Evolutionary conservation across 2,113 vertebrate genomes (phyloP).

Genomic region (Phycodurus eques): DNA sequence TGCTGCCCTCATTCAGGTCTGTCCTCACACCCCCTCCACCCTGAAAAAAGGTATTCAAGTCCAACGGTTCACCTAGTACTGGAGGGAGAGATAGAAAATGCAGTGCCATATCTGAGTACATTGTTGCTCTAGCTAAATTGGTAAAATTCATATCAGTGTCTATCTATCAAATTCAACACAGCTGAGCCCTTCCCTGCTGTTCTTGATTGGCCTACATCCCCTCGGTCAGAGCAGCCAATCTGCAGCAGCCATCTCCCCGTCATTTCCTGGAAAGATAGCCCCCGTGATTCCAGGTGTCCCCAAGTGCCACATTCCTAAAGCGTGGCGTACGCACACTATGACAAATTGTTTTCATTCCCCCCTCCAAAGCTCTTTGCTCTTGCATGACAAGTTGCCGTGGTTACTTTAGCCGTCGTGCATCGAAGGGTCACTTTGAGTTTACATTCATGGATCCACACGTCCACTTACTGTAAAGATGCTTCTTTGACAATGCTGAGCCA

Average conservation of each 20-base stretch:
- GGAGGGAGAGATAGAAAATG: constrained; percentile 70
- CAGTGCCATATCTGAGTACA: constrained; percentile 33
- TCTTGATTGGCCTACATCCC: constrained; percentile 53
- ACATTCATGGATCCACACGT: neutral
- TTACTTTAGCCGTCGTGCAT: constrained; percentile 5
- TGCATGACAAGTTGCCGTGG: constrained; percentile 1
- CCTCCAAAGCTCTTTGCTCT: neutral
- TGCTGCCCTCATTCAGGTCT: constrained; percentile 98
- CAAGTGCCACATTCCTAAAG: constrained; percentile 56
- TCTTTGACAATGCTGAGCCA: neutral
- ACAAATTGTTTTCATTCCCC: constrained; percentile 1
- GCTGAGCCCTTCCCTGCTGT: constrained; percentile 41
- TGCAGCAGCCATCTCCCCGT: constrained; percentile 65
- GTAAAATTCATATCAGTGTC: constrained; percentile 19
- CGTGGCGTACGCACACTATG: constrained; percentile 4
- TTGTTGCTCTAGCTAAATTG: neutral
- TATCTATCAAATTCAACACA: constrained; percentile 61
- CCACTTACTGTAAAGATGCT: neutral
- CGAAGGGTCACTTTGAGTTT: neutral
- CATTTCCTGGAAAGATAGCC: constrained; percentile 72
- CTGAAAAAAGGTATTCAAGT: constrained; percentile 83
- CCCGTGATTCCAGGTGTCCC: constrained; percentile 63
- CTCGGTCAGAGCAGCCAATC: constrained; percentile 59
- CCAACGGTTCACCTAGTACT: constrained; percentile 86
- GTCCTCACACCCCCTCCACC: constrained; percentile 53